phyloP scores from a whole-genome alignment of 2,888 invertebrate genomes.

The Dioctria linearis region DNA sequence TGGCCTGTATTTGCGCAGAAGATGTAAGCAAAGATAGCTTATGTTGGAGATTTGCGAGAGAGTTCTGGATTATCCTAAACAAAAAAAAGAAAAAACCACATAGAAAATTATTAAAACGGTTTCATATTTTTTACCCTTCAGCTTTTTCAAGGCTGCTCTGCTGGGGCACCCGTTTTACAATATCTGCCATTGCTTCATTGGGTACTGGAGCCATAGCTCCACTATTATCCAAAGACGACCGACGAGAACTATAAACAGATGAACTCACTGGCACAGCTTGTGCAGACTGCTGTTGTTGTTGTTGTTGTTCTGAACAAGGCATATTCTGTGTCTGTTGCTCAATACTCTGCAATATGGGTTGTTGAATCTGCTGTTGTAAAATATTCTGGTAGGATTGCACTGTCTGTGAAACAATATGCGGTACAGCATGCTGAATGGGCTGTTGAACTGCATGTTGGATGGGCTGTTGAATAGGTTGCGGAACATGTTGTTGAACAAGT shows the following conservation, averaged over 20 bases:
- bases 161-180: conserved; percentile 62
- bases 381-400: background rate
- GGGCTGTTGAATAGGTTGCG: conserved; percentile 10
- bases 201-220: conserved; percentile 61
- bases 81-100: conserved; percentile 19
- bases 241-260: conserved; percentile 68
- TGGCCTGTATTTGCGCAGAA: conserved; percentile 28
- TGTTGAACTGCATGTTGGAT: background rate
- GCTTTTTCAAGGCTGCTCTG: conserved; percentile 67
- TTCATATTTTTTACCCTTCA: conserved; percentile 56
- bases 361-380: background rate
- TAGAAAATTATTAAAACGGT: background rate
- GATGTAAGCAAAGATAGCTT: conserved; percentile 73
- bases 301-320: background rate
- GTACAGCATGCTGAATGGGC: background rate
- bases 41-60: conserved; percentile 74
- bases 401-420: conserved; percentile 6
- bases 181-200: conserved; percentile 57
- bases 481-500: conserved; percentile 17
- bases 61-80: conserved; percentile 64
- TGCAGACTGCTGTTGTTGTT: background rate
- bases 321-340: background rate
- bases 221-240: conserved; percentile 69
- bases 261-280: conserved; percentile 65
- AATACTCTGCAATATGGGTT: background rate